A percentile compares a stretch with the other conserved stretches of the same genome.
Evolutionary conservation across 2,888 invertebrate genomes (phyloP).

Genomic region (Hofmannophila pseudospretella): DNA sequence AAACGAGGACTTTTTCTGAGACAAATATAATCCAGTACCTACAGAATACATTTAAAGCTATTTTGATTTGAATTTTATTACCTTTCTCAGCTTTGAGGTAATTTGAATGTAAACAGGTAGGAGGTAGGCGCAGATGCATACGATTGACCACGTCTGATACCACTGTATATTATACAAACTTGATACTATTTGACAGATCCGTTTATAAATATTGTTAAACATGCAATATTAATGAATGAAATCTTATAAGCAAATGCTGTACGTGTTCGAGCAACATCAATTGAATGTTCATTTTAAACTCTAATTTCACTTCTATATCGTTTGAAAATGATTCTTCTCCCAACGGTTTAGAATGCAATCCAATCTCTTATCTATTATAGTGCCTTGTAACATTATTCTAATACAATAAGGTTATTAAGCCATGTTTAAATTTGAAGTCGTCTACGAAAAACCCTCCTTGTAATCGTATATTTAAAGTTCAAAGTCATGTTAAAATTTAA

Average conservation of each 20-base stretch:
- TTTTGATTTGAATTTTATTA: too few species aligned
- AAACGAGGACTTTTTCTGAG: too few species aligned
- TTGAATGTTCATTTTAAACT: not conserved
- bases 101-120: too few species aligned
- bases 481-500: constrained; percentile 19
- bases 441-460: constrained; percentile 26
- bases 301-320: not conserved
- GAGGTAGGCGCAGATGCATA: too few species aligned
- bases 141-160: too few species aligned
- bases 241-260: constrained; percentile 16
- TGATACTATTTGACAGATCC: constrained; percentile 33
- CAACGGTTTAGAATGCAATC: not conserved
- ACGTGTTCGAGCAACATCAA: constrained; percentile 8
- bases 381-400: constrained; percentile 12
- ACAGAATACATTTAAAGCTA: too few species aligned
- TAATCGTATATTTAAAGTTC: constrained; percentile 20
- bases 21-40: too few species aligned
- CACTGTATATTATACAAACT: too few species aligned
- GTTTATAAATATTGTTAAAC: constrained; percentile 29
- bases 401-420: constrained; percentile 8
- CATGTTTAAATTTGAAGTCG: constrained; percentile 33
- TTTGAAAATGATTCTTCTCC: not conserved
- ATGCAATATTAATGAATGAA: constrained; percentile 29
- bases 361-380: not conserved
- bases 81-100: too few species aligned